Evolutionary conservation across 1,140 invertebrate genomes (phyloP).

Genomic region (Drosophila kurseongensis): DNA sequence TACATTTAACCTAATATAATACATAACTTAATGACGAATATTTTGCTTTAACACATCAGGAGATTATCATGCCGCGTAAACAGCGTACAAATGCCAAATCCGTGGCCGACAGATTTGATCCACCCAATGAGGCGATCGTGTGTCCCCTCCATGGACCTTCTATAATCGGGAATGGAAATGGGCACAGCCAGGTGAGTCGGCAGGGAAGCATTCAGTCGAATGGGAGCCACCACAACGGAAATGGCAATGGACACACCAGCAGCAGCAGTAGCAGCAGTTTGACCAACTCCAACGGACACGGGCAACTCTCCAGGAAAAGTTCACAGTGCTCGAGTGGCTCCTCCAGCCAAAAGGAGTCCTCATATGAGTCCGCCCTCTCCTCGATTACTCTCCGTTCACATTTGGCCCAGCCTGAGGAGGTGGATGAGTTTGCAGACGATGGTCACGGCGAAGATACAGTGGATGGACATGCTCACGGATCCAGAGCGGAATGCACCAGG

Average conservation of each 20-base stretch:
- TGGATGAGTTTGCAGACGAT: constrained; percentile 71
- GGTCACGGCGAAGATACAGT: constrained; percentile 33
- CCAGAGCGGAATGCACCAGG: constrained; percentile 86
- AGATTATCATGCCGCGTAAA: constrained; percentile 91
- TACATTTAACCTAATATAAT: too few species aligned
- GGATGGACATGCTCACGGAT: constrained; percentile 35
- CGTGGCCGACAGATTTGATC: constrained; percentile 86
- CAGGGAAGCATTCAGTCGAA: constrained; percentile 69
- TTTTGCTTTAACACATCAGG: constrained; percentile 32
- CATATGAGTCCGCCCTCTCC: constrained; percentile 73
- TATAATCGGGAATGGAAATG: constrained; percentile 50
- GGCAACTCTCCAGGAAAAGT: constrained; percentile 69
- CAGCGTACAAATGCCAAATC: constrained; percentile 91
- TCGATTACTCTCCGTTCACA: constrained; percentile 74
- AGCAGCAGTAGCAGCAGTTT: constrained; percentile 42
- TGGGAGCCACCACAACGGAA: constrained; percentile 61
- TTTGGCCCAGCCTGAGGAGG: constrained; percentile 73
- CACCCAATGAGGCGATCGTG: constrained; percentile 76
- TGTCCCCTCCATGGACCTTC: constrained; percentile 67
- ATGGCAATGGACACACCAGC: constrained; percentile 41
- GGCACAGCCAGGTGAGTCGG: constrained; percentile 68
- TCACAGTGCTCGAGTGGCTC: constrained; percentile 74
- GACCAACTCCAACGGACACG: constrained; percentile 54
- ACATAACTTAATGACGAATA: background rate
- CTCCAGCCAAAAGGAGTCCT: constrained; percentile 65